Base-by-base conservation (phyloP, 2,888 invertebrate genomes). In the Eristalinus aeneus region DNA sequence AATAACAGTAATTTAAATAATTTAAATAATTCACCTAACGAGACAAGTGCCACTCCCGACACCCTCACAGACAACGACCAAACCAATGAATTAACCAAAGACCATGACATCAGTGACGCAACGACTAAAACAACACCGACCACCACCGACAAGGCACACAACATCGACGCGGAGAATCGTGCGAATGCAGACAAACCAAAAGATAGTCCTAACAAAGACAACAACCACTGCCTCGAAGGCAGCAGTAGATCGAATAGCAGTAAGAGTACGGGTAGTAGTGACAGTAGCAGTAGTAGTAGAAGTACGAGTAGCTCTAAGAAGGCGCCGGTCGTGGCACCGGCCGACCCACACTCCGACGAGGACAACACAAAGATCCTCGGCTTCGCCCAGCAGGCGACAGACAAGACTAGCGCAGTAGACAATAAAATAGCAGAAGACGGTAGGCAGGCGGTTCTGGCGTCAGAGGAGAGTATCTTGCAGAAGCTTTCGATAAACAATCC, bases 401-500 rank as follows among this genome's bases (percentile, higher is more conserved):
- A 83, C n/a, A 83, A 74, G 22, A 67, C 71, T 16, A 58, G 32
- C 53, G 53, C 56, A 23, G 22, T 63, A 65, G 82, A 77, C 56
- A 82, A 86, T 82, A 56, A 58, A 27, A 5, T 27, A 23, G 6
- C 69, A 32, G 32, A 22, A 16, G 76, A 60, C 34, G 61, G 53
- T 39, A 76, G 56, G 65, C 63, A 9, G 60, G 11, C 12, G 63
- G 53, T 61, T 64, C 34, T 78, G 8, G 65, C 10, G 91, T 91
- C 74, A 89, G 61, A 89, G 89, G 39, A 89, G 89, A 82, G 78
- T 88, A 72, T 92, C 56, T 82, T 92, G 61, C 90, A 90, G 61
- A 91, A 89, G 79, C 85, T 92, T n/a, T 60, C 78, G 4, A 90
- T 91, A 16, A 92, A 91, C 73, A 92, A 92, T 90, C 92, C 92